Evolutionary conservation across 2,113 vertebrate species (phyloP).

Genomic region (Cettia cetti): DNA sequence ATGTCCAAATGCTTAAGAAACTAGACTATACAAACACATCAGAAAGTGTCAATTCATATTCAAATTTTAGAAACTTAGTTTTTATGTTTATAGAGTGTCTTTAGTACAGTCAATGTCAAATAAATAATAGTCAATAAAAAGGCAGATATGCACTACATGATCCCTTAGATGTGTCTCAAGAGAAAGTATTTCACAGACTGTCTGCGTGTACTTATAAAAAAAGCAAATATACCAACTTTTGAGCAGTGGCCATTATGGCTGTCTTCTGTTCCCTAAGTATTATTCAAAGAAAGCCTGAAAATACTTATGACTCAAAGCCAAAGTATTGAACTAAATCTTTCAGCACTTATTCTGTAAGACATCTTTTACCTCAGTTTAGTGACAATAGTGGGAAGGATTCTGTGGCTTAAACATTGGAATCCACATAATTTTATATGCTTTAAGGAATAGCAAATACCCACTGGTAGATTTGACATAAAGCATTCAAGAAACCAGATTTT

Average conservation of each 20-base stretch:
- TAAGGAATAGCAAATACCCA: not conserved
- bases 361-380: not conserved
- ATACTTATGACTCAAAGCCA: not conserved
- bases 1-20: not conserved
- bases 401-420: not conserved
- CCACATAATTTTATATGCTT: not conserved
- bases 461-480: not conserved
- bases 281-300: not conserved
- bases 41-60: not conserved
- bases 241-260: not conserved
- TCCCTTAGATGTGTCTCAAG: not conserved
- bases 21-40: not conserved
- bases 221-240: not conserved
- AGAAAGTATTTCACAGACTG: rapidly evolving
- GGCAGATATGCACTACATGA: not conserved
- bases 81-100: not conserved
- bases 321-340: not conserved
- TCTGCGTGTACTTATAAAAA: not conserved
- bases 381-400: not conserved
- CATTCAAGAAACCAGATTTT: not conserved
- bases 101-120: not conserved
- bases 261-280: not conserved
- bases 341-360: not conserved
- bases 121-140: not conserved
- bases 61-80: not conserved